These are phyloP conservation scores for Amblyjoppa fuscipennis DNA, from an alignment of 2,888 invertebrate genomes.

Conservation along the genomic window DNA sequence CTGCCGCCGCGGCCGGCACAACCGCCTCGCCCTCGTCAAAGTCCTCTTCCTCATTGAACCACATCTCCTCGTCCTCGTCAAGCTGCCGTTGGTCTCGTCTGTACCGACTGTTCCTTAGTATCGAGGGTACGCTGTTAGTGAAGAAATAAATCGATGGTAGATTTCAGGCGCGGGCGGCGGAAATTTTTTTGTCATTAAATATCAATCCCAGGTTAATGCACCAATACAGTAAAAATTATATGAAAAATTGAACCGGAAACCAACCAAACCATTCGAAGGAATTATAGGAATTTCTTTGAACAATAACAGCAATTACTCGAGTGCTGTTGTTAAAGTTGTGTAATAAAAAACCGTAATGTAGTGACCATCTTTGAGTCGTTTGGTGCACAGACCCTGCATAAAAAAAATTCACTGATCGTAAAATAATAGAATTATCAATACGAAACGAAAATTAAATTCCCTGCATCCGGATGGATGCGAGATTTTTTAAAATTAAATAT, in stretches of 20 bases:
- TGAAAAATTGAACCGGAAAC: background rate
- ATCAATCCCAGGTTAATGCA: background rate
- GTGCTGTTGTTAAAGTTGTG: background rate
- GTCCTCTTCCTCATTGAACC: conserved; percentile 99
- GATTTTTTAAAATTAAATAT: too few relatives aligned
- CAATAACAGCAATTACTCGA: background rate
- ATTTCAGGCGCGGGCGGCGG: background rate
- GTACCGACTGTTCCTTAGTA: conserved; percentile 93
- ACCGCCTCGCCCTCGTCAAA: conserved; percentile 92
- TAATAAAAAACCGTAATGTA: background rate
- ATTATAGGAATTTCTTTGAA: background rate
- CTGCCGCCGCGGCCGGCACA: conserved; percentile 85
- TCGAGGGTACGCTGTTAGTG: conserved; percentile 90
- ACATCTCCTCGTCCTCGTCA: conserved; percentile 99
- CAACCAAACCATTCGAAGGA: background rate
- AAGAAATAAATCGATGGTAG: conserved; percentile 9
- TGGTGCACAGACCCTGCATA: background rate
- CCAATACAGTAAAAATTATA: background rate
- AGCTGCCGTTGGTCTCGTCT: conserved; percentile 96
- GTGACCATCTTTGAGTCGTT: background rate
- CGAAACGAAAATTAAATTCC: too few relatives aligned
- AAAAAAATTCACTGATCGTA: background rate
- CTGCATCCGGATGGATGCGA: too few relatives aligned
- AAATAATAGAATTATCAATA: too few relatives aligned
- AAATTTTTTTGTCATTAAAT: background rate